A percentile compares a stretch with the other conserved stretches of the same genome.
phyloP scores from a whole-genome alignment of 2,888 invertebrate genomes.

The Lamellibrachia satsuma region DNA sequence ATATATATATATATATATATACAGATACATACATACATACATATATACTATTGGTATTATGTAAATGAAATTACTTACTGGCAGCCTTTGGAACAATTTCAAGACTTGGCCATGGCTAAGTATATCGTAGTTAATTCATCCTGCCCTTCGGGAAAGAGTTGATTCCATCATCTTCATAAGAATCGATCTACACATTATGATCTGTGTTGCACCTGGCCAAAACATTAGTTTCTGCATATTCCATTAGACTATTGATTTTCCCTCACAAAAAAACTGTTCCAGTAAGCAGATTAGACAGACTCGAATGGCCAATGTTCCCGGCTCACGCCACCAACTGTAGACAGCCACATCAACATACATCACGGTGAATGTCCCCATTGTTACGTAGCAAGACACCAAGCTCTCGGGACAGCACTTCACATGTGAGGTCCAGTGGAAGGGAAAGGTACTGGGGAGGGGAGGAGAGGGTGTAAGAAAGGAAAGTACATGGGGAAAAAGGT shows the following conservation, averaged over 20 bases:
- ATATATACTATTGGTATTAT: background rate
- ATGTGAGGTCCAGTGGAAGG: too few species aligned
- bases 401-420: background rate
- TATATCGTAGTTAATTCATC: background rate
- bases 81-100: background rate
- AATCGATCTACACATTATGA: slow-evolving; percentile 12
- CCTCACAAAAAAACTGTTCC: background rate
- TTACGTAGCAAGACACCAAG: background rate
- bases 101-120: background rate
- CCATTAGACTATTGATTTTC: slow-evolving; percentile 13
- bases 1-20: background rate
- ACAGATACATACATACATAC: background rate
- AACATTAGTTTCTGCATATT: slow-evolving; percentile 13
- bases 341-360: background rate
- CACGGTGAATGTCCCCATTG: background rate
- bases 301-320: background rate
- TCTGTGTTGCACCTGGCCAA: background rate
- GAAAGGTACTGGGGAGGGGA: background rate
- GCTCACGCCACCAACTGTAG: background rate
- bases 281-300: slow-evolving; percentile 17
- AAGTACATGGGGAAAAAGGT: background rate
- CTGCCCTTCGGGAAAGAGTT: background rate
- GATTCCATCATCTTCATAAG: background rate
- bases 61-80: background rate
- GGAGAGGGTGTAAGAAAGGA: too few species aligned